A percentile compares a stretch with the other conserved stretches of the same genome.
Evolutionary conservation across 1,140 invertebrate genomes (phyloP).

Genomic region (roundworm (Caenorhabditis elegans)): DNA sequence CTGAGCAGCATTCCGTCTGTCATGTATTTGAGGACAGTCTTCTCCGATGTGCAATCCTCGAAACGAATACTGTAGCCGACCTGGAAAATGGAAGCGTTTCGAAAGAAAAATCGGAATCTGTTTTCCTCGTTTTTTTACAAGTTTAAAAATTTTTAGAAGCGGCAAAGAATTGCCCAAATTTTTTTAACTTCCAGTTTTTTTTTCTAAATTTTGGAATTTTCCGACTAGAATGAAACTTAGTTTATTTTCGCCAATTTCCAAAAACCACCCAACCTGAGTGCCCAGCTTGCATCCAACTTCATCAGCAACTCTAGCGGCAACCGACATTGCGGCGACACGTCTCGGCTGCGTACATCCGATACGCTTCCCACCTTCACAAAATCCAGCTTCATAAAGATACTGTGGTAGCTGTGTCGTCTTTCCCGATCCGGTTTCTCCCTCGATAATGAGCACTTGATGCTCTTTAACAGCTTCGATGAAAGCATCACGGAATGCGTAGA

Average conservation of each 20-base stretch:
- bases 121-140: no score
- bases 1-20: slow-evolving; percentile 96
- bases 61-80: slow-evolving; percentile 80
- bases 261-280: slow-evolving; percentile 68
- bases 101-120: slow-evolving; percentile 26
- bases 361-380: slow-evolving; percentile 75
- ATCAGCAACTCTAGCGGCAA: slow-evolving; percentile 76
- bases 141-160: no score
- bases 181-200: no score
- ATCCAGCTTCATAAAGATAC: slow-evolving; percentile 84
- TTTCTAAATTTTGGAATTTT: no score
- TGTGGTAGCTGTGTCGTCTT: slow-evolving; percentile 99
- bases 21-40: slow-evolving; percentile 92
- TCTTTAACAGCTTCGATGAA: slow-evolving; percentile 48
- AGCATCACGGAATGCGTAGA: slow-evolving; percentile 83
- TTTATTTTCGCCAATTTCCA: not conserved
- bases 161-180: no score
- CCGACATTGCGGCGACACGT: slow-evolving; percentile 80
- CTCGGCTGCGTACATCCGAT: slow-evolving; percentile 79
- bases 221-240: no score
- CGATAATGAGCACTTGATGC: slow-evolving; percentile 80
- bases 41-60: slow-evolving; percentile 79
- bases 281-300: slow-evolving; percentile 77
- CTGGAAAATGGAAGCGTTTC: slow-evolving; percentile 64
- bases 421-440: slow-evolving; percentile 77